A percentile compares a stretch with the other conserved stretches of the same genome.
Evolutionary conservation across 2,797 vertebrate genomes (phyloP).

Genomic region (Clamator glandarius): DNA sequence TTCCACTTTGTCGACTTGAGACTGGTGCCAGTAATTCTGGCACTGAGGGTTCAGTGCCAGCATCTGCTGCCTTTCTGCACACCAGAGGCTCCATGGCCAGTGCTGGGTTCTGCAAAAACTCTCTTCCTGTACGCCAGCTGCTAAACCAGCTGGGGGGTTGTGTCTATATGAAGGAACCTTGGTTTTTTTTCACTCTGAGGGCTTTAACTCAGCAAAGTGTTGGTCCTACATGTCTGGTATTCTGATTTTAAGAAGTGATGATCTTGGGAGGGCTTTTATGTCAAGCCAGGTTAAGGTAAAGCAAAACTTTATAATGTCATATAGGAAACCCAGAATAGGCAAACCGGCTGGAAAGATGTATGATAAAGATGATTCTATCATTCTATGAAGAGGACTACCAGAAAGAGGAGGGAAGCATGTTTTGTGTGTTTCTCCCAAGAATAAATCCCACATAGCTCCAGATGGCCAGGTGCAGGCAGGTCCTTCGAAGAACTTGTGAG

Average conservation of each 20-base stretch:
- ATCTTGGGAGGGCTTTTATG: not conserved
- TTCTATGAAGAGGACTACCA: not conserved
- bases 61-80: not conserved
- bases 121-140: not conserved
- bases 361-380: too few species aligned
- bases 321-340: not conserved
- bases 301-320: not conserved
- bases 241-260: not conserved
- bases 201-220: not conserved
- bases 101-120: not conserved
- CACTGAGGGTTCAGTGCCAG: accelerated
- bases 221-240: not conserved
- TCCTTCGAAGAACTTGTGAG: not conserved
- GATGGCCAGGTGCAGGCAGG: not conserved
- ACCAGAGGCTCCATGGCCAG: accelerated
- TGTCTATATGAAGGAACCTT: not conserved
- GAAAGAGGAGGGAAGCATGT: not conserved
- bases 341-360: not conserved
- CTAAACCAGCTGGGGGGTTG: not conserved
- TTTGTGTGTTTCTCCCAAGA: not conserved
- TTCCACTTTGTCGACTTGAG: not conserved
- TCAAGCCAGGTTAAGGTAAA: not conserved
- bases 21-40: not conserved
- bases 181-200: not conserved
- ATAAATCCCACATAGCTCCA: not conserved